These are phyloP conservation scores for Zootoca vivipara DNA, from an alignment of 2,113 vertebrate genomes.

Conservation along the genomic window DNA sequence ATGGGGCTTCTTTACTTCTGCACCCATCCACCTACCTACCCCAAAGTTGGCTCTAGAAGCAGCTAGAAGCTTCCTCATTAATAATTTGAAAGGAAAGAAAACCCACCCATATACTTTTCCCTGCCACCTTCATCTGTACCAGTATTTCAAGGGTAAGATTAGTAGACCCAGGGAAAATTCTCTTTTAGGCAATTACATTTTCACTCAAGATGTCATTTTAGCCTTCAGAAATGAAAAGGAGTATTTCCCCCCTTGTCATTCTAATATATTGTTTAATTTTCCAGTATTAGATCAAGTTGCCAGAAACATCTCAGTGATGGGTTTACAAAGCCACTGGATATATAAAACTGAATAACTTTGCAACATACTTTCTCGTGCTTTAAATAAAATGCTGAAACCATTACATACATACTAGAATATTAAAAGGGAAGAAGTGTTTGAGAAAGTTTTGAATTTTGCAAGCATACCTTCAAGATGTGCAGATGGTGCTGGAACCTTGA, in stretches of 20 bases:
- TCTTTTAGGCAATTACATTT: not conserved
- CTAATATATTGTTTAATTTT: constrained; percentile 10
- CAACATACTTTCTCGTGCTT: not conserved
- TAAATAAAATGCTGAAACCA: not conserved
- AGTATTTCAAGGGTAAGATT: not conserved
- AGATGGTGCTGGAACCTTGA: not conserved
- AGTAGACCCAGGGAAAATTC: not conserved
- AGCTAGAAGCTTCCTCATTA: no score
- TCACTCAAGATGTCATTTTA: constrained; percentile 2
- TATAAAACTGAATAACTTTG: not conserved
- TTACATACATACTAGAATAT: not conserved
- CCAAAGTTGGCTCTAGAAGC: no score
- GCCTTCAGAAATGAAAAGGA: not conserved
- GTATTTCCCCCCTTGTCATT: not conserved
- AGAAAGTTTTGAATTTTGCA: not conserved
- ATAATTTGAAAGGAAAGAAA: not conserved
- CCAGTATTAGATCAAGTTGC: not conserved
- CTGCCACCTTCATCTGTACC: not conserved
- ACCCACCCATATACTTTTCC: not conserved
- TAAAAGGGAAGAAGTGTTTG: not conserved
- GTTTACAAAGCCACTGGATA: not conserved
- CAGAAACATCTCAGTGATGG: not conserved
- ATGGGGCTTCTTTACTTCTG: no score
- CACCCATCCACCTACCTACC: no score
- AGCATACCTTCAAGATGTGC: not conserved